These are phyloP conservation scores for Pelagia noctiluca DNA, from an alignment of 30 jellyfish, hydroid and myxozoan species.

Conservation along the genomic window DNA sequence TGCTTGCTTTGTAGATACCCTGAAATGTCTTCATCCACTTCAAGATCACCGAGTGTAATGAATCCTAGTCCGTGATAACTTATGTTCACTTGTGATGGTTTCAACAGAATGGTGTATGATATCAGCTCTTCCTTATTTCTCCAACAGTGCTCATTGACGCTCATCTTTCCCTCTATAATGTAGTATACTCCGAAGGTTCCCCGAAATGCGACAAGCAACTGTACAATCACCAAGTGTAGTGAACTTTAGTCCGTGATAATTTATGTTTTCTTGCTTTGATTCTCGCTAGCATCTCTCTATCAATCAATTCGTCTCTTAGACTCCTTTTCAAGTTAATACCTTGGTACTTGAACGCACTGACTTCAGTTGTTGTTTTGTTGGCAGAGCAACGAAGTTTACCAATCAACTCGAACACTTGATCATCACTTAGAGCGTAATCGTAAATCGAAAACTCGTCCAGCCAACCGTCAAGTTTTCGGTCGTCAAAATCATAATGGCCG, in stretches of 20 bases:
- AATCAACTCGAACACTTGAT: slow-evolving; percentile 85
- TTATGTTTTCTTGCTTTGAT: slow-evolving; percentile 27
- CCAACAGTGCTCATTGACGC: not conserved
- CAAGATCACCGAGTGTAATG: slow-evolving; percentile 46
- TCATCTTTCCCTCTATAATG: not conserved
- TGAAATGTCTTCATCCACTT: not conserved
- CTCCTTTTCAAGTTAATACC: slow-evolving; percentile 76
- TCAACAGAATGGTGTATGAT: no score
- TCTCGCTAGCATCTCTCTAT: slow-evolving; percentile 13
- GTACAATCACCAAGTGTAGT: slow-evolving; percentile 45
- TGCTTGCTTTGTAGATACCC: not conserved
- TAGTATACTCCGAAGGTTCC: not conserved
- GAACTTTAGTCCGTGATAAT: slow-evolving; percentile 40
- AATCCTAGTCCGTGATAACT: no score
- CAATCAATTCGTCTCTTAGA: slow-evolving; percentile 46
- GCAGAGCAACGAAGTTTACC: slow-evolving; percentile 94
- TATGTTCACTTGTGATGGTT: no score
- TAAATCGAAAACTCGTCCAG: slow-evolving; percentile 92
- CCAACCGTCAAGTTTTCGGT: slow-evolving; percentile 89
- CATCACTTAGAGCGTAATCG: slow-evolving; percentile 89
- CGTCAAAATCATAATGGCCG: slow-evolving; percentile 97
- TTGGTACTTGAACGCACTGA: slow-evolving; percentile 88
- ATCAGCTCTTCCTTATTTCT: no score
- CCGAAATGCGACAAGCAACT: not conserved
- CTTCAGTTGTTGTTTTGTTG: slow-evolving; percentile 84